A percentile compares a stretch with the other conserved stretches of the same genome.
Evolutionary conservation across 2,113 vertebrate genomes (phyloP).

Genomic region (Nerophis lumbriciformis): DNA sequence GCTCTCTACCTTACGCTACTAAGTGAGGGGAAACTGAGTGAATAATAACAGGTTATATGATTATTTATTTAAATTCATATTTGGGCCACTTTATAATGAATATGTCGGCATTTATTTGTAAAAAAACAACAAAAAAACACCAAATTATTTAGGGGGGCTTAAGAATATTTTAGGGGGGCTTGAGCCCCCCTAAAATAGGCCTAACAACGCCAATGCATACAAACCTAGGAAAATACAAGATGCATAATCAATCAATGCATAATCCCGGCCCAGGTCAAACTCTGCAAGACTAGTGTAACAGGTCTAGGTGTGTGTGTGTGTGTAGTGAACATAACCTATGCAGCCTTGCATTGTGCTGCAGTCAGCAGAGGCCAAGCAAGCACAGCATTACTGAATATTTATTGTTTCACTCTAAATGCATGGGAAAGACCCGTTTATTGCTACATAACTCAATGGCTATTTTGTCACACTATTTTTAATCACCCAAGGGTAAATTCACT

Average conservation of each 20-base stretch:
- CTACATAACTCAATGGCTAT: conserved; percentile 1
- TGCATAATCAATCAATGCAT: background rate
- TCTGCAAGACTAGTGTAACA: conserved; percentile 40
- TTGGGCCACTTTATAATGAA: too few relatives aligned
- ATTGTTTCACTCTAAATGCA: conserved; percentile 9
- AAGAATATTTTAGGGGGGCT: too few relatives aligned
- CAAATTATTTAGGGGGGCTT: too few relatives aligned
- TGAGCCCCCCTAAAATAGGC: too few relatives aligned
- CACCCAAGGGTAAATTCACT: background rate
- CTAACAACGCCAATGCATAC: too few relatives aligned
- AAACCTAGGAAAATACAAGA: background rate
- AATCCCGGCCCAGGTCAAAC: conserved; percentile 8
- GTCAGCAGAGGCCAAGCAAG: conserved; percentile 1
- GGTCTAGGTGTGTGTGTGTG: conserved; percentile 46
- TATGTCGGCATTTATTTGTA: too few relatives aligned
- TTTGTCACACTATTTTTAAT: conserved; percentile 1
- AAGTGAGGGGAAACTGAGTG: too few relatives aligned
- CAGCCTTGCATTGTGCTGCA: conserved; percentile 3
- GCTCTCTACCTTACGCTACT: too few relatives aligned
- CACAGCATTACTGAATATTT: conserved; percentile 15
- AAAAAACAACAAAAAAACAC: too few relatives aligned
- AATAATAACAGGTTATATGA: too few relatives aligned
- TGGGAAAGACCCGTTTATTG: conserved; percentile 2
- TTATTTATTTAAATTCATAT: too few relatives aligned
- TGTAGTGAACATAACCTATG: background rate